A percentile compares a stretch with the other conserved stretches of the same genome.
Conservation (phyloP, 2,113 vertebrate species). For the Urocitellus parryii region DNA sequence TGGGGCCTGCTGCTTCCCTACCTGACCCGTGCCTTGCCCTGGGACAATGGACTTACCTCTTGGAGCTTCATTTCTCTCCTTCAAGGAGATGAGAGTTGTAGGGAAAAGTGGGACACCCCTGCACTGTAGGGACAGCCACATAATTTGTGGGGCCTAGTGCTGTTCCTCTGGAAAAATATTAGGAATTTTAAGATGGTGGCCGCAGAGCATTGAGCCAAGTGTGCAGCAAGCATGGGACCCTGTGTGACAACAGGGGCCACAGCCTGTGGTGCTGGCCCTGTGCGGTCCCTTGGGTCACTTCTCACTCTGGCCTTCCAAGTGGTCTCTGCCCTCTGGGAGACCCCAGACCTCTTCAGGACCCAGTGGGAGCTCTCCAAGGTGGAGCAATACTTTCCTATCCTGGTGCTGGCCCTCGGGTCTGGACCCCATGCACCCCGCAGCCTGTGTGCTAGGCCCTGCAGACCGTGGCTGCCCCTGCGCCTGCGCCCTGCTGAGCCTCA, state of each 20-base stretch:
- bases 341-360: not conserved
- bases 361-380: not conserved
- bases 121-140: not conserved
- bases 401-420: not conserved
- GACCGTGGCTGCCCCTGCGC: too few species aligned
- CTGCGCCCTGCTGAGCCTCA: too few species aligned
- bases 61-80: not conserved
- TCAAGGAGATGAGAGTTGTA: not conserved
- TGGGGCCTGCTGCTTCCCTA: not conserved
- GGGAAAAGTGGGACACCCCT: not conserved
- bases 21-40: not conserved
- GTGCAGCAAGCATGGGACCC: not conserved
- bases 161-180: not conserved
- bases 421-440: not conserved
- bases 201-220: not conserved
- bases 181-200: not conserved
- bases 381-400: not conserved
- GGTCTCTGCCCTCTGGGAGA: not conserved
- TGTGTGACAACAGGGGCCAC: too few species aligned
- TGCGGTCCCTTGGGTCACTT: fast-evolving
- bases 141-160: not conserved
- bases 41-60: not conserved
- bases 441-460: not conserved
- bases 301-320: not conserved
- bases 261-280: too few species aligned